Base-by-base conservation (phyloP, 2,113 vertebrate genomes). In the Anoplopoma fimbria region DNA sequence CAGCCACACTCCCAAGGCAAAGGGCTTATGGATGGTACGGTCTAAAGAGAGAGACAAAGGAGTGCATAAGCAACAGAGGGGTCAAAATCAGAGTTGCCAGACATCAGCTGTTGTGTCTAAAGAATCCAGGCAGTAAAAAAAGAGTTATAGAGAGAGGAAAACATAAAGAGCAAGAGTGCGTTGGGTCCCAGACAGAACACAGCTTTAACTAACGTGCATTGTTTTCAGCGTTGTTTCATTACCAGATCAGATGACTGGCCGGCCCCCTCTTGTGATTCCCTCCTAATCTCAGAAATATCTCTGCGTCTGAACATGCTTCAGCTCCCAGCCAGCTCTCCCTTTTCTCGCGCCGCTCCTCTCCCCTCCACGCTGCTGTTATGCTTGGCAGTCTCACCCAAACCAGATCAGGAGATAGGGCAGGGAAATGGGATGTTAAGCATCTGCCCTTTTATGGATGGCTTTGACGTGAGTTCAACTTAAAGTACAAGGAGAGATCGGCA, bases 301-400 rank as follows among this genome's bases (percentile, higher is more conserved):
- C 62, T 91, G 69, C 78, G 91, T 89, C 92, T 93, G 89, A 93
- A 94, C 93, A 91, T 81, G 91, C 91, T 92, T 68, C 69, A 68
- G 65, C 80, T 81, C 81, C 58, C 85, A 85, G 83, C 86, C 86
- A 75, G 76, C 87, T 49, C 85, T 73, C 71, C 81, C 75, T 72
- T 13, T 2, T 77, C 74, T 79, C 89, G 0, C 12, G 33, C 74
- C 25, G 57, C 51, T 65, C 62, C 76, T 49, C 80, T 75, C 80
- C 47, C 58, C 72, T 74, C 65, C 72, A 71, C 69, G 27, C 53
- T 45, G 47, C 77, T 92, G 91, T 93, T 93, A 83, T 89, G 75
- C 74, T 93, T 94, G 90, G 93, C 89, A 85, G 73, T 87, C 84
- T 88, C 67, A 61, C 79, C 67, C 55, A 74, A 85, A 91, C 81